Percentiles rank a stretch among this genome's conserved stretches.
Conservation (phyloP, 2,797 vertebrate genomes). For the Sebastes oblongus region DNA sequence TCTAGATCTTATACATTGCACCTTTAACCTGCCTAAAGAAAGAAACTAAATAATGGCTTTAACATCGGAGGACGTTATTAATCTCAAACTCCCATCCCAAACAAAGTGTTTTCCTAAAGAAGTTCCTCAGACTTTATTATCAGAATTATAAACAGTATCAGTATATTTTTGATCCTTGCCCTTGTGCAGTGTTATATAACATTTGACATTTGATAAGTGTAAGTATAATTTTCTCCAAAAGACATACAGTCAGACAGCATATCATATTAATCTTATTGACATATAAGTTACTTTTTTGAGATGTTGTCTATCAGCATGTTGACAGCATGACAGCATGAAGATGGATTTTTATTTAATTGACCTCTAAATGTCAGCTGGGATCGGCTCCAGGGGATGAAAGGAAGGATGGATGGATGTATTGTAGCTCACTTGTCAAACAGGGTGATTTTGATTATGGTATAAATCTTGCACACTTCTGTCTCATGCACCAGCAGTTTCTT, state of each 20-base stretch:
- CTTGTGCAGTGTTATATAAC: neutral
- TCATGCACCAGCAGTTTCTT: neutral
- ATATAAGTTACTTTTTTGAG: neutral
- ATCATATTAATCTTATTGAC: neutral
- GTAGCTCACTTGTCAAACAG: neutral
- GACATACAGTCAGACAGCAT: neutral
- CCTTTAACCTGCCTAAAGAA: neutral
- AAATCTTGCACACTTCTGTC: neutral
- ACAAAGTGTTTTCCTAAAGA: neutral
- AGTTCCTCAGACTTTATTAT: neutral
- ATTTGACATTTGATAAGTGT: neutral
- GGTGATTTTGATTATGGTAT: neutral
- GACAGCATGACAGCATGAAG: neutral
- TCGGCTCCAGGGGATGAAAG: neutral
- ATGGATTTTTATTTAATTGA: neutral
- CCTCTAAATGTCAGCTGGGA: neutral
- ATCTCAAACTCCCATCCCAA: neutral
- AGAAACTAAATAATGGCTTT: constrained; percentile 1
- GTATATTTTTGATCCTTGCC: neutral
- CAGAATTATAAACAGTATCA: neutral
- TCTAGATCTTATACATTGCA: neutral
- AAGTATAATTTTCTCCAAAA: neutral
- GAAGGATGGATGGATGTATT: neutral
- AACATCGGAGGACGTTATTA: neutral
- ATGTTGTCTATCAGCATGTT: neutral